These are phyloP conservation scores for Aphidius colemani DNA, from an alignment of 2,888 invertebrate species.

Conservation along the genomic window DNA sequence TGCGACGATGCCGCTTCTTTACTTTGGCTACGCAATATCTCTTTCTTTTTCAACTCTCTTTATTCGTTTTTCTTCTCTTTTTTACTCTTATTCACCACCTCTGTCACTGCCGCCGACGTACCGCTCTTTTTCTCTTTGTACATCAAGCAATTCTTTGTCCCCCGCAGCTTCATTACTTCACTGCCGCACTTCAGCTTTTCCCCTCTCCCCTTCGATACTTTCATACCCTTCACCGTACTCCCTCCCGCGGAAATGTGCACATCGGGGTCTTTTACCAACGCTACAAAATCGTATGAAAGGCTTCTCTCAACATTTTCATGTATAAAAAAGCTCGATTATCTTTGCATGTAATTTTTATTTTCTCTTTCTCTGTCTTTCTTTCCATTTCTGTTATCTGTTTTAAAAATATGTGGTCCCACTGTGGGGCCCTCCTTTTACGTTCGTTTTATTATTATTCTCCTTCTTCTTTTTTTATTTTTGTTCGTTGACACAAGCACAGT, in stretches of 20 bases:
- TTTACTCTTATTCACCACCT: background rate
- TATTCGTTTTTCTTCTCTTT: background rate
- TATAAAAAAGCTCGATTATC: too few relatives aligned
- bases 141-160: conserved; percentile 17
- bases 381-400: conserved; percentile 9
- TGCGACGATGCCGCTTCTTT: conserved; percentile 52
- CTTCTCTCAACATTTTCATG: too few relatives aligned
- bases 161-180: conserved; percentile 21
- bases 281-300: too few relatives aligned
- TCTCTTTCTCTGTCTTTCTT: conserved; percentile 8
- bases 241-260: background rate
- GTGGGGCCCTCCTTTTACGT: background rate
- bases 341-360: background rate
- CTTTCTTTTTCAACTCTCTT: conserved; percentile 24
- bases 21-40: conserved; percentile 32
- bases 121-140: conserved; percentile 1
- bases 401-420: conserved; percentile 12
- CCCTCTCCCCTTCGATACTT: conserved; percentile 16
- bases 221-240: conserved; percentile 26
- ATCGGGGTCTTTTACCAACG: background rate
- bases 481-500: conserved; percentile 1
- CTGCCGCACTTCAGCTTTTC: conserved; percentile 20
- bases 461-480: background rate
- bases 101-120: background rate
- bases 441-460: too few relatives aligned